These are phyloP conservation scores for Miichthys miiuy DNA, from an alignment of 2,797 vertebrate genomes.

Conservation along the genomic window DNA sequence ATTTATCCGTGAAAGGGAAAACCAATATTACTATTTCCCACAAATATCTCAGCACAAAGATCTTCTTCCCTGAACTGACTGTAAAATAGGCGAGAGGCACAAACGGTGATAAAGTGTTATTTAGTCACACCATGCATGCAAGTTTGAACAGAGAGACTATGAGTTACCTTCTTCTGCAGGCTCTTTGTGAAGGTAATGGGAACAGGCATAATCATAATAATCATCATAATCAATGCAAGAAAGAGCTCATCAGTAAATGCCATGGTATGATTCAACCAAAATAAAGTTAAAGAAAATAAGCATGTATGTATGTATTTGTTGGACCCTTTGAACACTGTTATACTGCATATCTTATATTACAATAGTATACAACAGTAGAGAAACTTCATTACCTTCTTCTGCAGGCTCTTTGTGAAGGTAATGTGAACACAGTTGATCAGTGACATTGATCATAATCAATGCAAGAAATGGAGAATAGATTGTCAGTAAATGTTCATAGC, in stretches of 20 bases:
- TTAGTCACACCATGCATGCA: conserved; percentile 15
- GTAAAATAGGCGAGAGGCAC: not conserved
- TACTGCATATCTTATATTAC: not conserved
- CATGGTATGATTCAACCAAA: not conserved
- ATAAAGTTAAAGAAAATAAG: not conserved
- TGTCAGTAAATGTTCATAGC: not conserved
- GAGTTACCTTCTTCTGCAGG: conserved; percentile 56
- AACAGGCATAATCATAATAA: not conserved
- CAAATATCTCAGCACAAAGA: conserved; percentile 15
- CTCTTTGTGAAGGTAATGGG: conserved; percentile 27
- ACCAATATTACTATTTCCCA: conserved; percentile 5
- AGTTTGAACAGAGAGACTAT: not conserved
- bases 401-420: not conserved
- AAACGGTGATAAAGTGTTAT: conserved; percentile 6
- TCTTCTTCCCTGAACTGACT: not conserved
- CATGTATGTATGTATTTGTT: not conserved
- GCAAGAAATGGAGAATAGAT: not conserved
- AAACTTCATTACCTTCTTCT: not conserved
- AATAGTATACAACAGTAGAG: not conserved
- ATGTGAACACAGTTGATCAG: not conserved
- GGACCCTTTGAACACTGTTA: no score
- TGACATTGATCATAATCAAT: not conserved
- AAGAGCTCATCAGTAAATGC: conserved; percentile 27
- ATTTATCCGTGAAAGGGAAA: conserved; percentile 11
- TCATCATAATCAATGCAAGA: conserved; percentile 2